phyloP scores from a whole-genome alignment of 2,113 vertebrate species.

The Burhinus oedicnemus region DNA sequence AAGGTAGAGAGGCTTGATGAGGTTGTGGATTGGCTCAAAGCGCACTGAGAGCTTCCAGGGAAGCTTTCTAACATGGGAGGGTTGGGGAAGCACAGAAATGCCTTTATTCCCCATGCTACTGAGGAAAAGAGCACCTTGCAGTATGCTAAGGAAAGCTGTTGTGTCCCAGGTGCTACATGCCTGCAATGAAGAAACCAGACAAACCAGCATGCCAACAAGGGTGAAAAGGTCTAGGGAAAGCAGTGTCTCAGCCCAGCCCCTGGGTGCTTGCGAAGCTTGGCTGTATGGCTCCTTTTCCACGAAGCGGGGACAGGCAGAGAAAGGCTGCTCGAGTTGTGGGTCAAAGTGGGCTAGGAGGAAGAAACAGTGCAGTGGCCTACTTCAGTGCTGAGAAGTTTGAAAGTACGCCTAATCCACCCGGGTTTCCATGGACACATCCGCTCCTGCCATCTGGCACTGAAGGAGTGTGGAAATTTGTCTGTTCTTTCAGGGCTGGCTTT shows the following conservation, averaged over 20 bases:
- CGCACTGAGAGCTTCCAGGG: neutral
- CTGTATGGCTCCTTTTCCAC: neutral
- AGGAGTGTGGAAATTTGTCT: neutral
- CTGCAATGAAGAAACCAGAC: neutral
- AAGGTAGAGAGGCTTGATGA: neutral
- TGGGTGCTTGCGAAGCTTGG: neutral
- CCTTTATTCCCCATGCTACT: neutral
- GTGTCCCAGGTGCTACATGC: too few relatives aligned
- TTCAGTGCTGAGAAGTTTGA: neutral
- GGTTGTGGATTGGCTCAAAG: neutral
- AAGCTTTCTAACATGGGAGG: neutral
- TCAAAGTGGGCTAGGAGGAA: neutral
- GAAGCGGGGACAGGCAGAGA: neutral
- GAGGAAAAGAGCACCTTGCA: neutral
- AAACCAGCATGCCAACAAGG: fast-evolving
- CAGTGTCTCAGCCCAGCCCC: neutral
- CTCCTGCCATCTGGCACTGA: slow-evolving; percentile 7
- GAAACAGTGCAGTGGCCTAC: neutral
- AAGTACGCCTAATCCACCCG: neutral
- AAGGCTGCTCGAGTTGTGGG: neutral
- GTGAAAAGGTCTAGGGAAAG: neutral
- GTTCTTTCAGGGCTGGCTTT: neutral
- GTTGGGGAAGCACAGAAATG: neutral
- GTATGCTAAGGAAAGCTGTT: neutral
- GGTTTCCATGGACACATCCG: slow-evolving; percentile 25